Conservation (phyloP, 2,888 invertebrate genomes). For the Rapana venosa region DNA sequence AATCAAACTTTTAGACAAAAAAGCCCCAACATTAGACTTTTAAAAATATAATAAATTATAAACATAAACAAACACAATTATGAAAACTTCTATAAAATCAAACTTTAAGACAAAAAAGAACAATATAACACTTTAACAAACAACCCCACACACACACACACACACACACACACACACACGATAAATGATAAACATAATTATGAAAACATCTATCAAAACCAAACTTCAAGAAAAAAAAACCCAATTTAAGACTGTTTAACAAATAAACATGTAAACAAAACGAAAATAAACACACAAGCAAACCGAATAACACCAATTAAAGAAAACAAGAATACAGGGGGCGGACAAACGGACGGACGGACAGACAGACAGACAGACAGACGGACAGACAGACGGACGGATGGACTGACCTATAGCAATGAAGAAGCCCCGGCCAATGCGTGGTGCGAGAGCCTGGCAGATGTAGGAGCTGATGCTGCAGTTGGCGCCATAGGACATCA, state of each 20-base stretch:
- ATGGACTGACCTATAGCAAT: conserved; percentile 22
- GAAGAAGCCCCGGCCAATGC: conserved; percentile 13
- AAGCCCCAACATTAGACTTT: too few relatives aligned
- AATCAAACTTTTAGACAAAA: too few relatives aligned
- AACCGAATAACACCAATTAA: background rate
- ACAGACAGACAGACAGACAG: background rate
- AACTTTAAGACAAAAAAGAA: too few relatives aligned
- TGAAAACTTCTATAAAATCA: too few relatives aligned
- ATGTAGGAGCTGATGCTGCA: conserved; percentile 94
- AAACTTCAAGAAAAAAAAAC: too few relatives aligned
- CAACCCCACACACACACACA: background rate
- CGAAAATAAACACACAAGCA: background rate
- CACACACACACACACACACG: background rate
- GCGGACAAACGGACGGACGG: background rate
- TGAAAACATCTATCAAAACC: too few relatives aligned
- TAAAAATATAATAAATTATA: too few relatives aligned
- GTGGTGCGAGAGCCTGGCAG: conserved; percentile 79
- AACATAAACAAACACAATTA: too few relatives aligned
- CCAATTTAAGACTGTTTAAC: too few relatives aligned
- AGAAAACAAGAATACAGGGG: background rate
- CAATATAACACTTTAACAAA: background rate
- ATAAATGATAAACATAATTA: background rate
- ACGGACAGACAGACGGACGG: background rate
- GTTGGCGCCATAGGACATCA: conserved; percentile 97
- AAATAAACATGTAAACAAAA: background rate